Evolutionary conservation across 2,888 invertebrate species (phyloP).

Genomic region (Drosophila villosipedis): DNA sequence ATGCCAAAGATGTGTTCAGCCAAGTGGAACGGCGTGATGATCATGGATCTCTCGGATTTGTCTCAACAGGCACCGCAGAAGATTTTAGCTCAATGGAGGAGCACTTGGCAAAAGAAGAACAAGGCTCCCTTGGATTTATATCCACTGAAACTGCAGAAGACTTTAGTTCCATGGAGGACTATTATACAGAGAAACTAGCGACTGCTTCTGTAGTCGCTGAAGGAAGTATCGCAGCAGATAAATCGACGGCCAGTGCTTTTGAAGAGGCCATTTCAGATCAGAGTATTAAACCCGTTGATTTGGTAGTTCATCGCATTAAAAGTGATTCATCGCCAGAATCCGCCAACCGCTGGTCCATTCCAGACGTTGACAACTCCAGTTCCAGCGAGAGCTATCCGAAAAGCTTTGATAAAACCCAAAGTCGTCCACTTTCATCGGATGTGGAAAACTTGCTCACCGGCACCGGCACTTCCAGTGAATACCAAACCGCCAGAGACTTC

Average conservation of each 20-base stretch:
- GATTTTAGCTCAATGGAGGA: slow-evolving; percentile 79
- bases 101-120: slow-evolving; percentile 76
- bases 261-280: slow-evolving; percentile 74
- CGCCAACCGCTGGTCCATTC: slow-evolving; percentile 90
- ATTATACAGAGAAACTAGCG: slow-evolving; percentile 77
- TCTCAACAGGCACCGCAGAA: slow-evolving; percentile 81
- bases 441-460: slow-evolving; percentile 91
- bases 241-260: slow-evolving; percentile 61
- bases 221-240: slow-evolving; percentile 44
- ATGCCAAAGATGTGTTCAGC: slow-evolving; percentile 62
- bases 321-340: slow-evolving; percentile 85
- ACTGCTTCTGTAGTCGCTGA: slow-evolving; percentile 69
- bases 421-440: slow-evolving; percentile 94
- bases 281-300: slow-evolving; percentile 75
- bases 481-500: slow-evolving; percentile 93
- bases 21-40: slow-evolving; percentile 66
- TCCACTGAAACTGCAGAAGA: slow-evolving; percentile 83
- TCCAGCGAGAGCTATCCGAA: slow-evolving; percentile 96
- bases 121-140: slow-evolving; percentile 79
- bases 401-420: slow-evolving; percentile 92
- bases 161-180: slow-evolving; percentile 83
- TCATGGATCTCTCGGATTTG: slow-evolving; percentile 77
- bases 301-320: slow-evolving; percentile 79
- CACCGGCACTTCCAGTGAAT: slow-evolving; percentile 90
- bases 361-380: slow-evolving; percentile 94